Base-by-base conservation (phyloP, 2,888 invertebrate species). In the Quadriops clusia region DNA sequence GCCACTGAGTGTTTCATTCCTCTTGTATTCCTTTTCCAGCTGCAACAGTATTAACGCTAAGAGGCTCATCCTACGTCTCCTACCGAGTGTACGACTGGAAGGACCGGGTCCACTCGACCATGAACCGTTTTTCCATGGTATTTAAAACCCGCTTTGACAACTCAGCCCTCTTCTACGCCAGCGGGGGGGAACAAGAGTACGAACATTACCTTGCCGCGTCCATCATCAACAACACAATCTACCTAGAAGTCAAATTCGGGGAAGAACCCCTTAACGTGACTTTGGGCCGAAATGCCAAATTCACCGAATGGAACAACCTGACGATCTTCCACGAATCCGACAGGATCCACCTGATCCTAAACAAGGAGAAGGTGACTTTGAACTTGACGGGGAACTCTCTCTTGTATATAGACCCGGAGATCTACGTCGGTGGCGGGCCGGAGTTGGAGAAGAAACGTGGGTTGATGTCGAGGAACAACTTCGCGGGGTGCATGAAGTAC, bases 61-160 rank as follows among this genome's bases (percentile, higher is more conserved):
- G 86, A 38, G 91, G 91, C 0, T 89, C 90, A 23, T 90, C 91
- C 32, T 91, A 87, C 64, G 80, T 93, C 13, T 87, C 86, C 1
- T 93, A 91, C 60, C 72, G 87, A 34, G 83, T 91, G 26, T 91
- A 91, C 59, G 85, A 89, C 50, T 89, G 86, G 84, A 85, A 86
- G 58, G 86, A 89, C 56, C 72, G 86, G 34, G 85, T 89, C 8
- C 89, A 90, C 54, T 86, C 87, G 1, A 79, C 85, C 24, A 77
- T 77, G 23, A 89, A 86, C 37, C 70, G 85, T 47, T 83, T 93
- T 52, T 89, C 90, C 51, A 64, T 93, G 50, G 74, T 85, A 58
- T 93, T 93, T 61, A 84, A 82, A 75, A 93, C 93, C 5, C 74
- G 78, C 46, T 85, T 86, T 61, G 87, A 89, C 54, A 85, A 93